A percentile compares a stretch with the other conserved stretches of the same genome.
Conservation (phyloP, 2,888 invertebrate species). For the Drosophila parthenogenetica region DNA sequence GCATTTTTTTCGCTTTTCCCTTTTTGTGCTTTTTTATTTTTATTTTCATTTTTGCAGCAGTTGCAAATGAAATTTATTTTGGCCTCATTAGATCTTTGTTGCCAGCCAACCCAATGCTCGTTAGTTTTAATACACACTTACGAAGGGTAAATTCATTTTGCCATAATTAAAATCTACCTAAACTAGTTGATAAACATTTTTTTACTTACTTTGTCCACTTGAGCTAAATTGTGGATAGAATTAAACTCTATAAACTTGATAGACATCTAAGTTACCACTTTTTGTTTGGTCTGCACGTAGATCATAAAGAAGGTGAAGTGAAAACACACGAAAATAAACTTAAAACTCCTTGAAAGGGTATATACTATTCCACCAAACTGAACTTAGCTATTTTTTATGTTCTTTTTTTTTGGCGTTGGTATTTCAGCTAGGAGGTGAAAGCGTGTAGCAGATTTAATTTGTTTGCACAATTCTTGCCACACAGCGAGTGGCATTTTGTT, state of each 20-base stretch:
- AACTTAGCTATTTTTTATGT: not conserved
- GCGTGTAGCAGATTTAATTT: constrained; percentile 60
- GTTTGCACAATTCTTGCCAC: constrained; percentile 70
- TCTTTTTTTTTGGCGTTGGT: constrained; percentile 9
- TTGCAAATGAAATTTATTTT: constrained; percentile 51
- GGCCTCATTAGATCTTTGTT: constrained; percentile 45
- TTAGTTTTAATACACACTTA: constrained; percentile 25
- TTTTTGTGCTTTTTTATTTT: constrained; percentile 24
- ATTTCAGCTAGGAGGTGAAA: constrained; percentile 21
- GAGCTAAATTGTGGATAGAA: too few relatives aligned
- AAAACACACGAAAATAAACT: too few relatives aligned
- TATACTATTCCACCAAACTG: not conserved
- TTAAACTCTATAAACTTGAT: too few relatives aligned
- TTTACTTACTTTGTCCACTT: too few relatives aligned
- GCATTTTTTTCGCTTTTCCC: constrained; percentile 4
- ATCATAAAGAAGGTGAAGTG: too few relatives aligned
- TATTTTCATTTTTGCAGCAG: constrained; percentile 21
- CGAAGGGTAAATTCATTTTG: not conserved
- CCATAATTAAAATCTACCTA: too few relatives aligned
- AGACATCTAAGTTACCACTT: too few relatives aligned
- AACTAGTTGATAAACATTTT: too few relatives aligned
- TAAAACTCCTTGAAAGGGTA: not conserved
- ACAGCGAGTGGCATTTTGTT: constrained; percentile 36
- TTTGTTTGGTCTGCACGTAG: too few relatives aligned
- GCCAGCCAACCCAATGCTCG: constrained; percentile 27